Base-by-base conservation (phyloP, 2,113 vertebrate genomes). In the Conger conger region DNA sequence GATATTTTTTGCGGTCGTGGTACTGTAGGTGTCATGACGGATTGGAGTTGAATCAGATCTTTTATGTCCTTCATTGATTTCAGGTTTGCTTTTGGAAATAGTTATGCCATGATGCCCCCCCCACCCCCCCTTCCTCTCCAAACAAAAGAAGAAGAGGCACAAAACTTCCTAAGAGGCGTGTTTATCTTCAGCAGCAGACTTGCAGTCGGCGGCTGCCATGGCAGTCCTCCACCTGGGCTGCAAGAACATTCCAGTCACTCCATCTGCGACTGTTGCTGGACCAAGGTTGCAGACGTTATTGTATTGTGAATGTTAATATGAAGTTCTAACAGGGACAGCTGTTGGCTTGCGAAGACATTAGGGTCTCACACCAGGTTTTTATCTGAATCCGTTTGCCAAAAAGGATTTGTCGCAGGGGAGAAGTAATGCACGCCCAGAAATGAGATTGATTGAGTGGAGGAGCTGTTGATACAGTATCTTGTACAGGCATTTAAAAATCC, bases 181-280 rank as follows among this genome's bases (percentile, higher is more conserved):
- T 94, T 94, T 94, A 94, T 94, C 93, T 93, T 91, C 87, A 92
- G 91, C 91, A 92, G 91, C 94, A 93, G 92, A 92, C 93, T 93
- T 89, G 57, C 88, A 92, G 89, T 93, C 92, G 91, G 92, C 91
- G 92, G 92, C 90, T 87, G 90, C 93, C 87, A 91, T 93, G 93
- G 93, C 92, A 93, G 92, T 89, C 92, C 91, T 93, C 90, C 93
- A 92, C 91, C 87, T 90, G 37, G 83, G 87, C 27, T 45, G 91
- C 88, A 83, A 92, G 91, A 94, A 94, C 92, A 93, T 91, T 94
- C 93, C 93, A 93, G 91, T 80, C 80, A 81, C 37, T 83, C 92
- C 90, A 45, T 73, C 79, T 20, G 91, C 91, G 90, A 91, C 90
- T 89, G 89, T 88, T 88, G 91, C 89, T 86, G 86, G 92, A 92